Base-by-base conservation (phyloP, 2,797 vertebrate species). In the Cynodonichthys magdalenae region DNA sequence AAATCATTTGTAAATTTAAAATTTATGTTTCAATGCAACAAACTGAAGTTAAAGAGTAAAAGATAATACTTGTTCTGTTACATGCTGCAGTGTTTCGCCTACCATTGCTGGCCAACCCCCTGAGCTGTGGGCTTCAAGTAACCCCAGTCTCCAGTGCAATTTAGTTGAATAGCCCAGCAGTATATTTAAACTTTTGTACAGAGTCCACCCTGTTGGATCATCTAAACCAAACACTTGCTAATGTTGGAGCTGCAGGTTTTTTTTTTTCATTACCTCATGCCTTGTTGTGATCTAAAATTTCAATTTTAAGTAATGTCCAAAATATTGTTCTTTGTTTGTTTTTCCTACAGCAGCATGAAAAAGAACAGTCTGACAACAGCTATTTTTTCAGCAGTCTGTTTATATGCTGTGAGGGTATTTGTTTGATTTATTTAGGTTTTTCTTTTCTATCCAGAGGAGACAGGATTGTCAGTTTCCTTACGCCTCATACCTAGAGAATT, bases 391-490 rank as follows among this genome's bases (percentile, higher is more conserved):
- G 9, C 59, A 57, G 56, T 52, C 19, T 75, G 59, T 70, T 68
- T 78, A 69, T 62, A 46, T 82, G 56, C 51, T 42, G 27, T 20
- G 41, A 41, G 68, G 57, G 54, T 59, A 28, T 59, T 20, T 55
- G 58, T 66, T 76, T 77, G 68, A 75, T 80, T 81, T 39, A 39
- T 39, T 36, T 36, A 36, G 12, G 27, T 29, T 52, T 20, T 18
- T 47, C 9, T 73, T 75, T 29, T 59, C 67, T 46, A 84, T 85
- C 81, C 73, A 61, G 69, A 63, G 81, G 75, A 85, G 75, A 86
- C 71, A 44, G 69, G 70, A 84, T 81, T 86, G 81, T 86, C 82
- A 80, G 75, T 83, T 79, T 84, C 74, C 73, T 71, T 84, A 55
- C 56, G 19, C 65, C 58, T 49, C 18, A 56, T 63, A 82, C 74